Conservation (phyloP, 2,888 invertebrate species). For the Stegophylla sp. region DNA sequence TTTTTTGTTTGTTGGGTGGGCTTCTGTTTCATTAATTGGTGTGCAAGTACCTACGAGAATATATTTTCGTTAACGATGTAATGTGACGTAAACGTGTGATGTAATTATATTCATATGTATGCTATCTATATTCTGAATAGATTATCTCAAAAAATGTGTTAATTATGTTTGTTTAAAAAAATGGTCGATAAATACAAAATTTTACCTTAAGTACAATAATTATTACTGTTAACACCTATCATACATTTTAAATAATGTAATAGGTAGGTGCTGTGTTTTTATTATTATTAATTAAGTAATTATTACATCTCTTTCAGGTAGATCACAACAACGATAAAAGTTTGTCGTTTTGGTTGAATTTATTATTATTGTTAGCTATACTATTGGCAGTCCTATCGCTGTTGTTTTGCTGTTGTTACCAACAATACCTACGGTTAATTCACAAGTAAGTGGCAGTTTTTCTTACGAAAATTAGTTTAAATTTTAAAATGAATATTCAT, state of each 20-base stretch:
- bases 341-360: conserved; percentile 47
- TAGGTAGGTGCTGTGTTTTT: not conserved
- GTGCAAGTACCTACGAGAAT: too few species aligned
- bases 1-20: conserved; percentile 15
- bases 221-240: not conserved
- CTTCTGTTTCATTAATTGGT: conserved; percentile 20
- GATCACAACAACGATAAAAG: conserved; percentile 27
- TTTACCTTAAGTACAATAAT: not conserved
- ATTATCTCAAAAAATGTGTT: not conserved
- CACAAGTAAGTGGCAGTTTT: conserved; percentile 11
- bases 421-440: conserved; percentile 34
- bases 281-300: conserved; percentile 6
- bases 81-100: not conserved
- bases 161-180: not conserved
- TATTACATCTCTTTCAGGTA: conserved; percentile 10
- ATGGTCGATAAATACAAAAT: not conserved
- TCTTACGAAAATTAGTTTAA: too few species aligned
- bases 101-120: not conserved
- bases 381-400: conserved; percentile 38
- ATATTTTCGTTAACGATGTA: not conserved
- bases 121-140: not conserved
- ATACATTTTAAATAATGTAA: not conserved
- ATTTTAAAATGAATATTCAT: too few species aligned
- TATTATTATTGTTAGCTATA: conserved; percentile 44
- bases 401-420: conserved; percentile 51